Conservation (phyloP, 2,113 vertebrate species). For the Symphodus melops region DNA sequence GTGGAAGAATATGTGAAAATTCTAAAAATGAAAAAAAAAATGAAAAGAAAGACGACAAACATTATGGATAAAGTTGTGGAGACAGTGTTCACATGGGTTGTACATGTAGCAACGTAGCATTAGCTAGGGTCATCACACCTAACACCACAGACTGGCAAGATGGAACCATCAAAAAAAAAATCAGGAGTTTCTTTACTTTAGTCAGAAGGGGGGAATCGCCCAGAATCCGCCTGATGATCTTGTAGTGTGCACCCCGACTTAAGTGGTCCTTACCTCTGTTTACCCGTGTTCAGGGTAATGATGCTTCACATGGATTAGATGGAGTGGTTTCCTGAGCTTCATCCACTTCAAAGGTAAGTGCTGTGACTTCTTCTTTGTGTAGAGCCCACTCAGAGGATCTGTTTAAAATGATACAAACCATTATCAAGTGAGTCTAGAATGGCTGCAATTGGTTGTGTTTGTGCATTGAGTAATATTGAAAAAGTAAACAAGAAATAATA, state of each 20-base stretch:
- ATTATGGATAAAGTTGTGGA: no score
- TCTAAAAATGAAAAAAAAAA: no score
- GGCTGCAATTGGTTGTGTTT: background rate
- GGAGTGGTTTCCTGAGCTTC: slow-evolving; percentile 45
- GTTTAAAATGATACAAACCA: background rate
- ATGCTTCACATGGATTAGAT: slow-evolving; percentile 48
- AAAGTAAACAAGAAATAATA: background rate
- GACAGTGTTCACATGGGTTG: no score
- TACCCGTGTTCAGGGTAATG: slow-evolving; percentile 47
- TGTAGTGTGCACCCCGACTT: background rate
- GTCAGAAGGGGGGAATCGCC: no score
- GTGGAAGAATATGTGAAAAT: no score
- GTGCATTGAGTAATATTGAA: background rate
- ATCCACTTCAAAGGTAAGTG: slow-evolving; percentile 63
- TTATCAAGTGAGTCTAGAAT: background rate
- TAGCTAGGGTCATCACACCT: no score
- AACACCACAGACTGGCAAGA: no score
- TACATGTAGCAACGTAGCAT: no score
- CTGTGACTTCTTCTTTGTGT: background rate
- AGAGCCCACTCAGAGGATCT: slow-evolving; percentile 1
- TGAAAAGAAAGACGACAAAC: no score
- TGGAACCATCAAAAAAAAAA: no score
- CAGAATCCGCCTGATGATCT: no score
- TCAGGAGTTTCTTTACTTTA: no score
- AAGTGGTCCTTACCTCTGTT: slow-evolving; percentile 49